Evolutionary conservation across 2,797 vertebrate species (phyloP).

Genomic region (Rhabdomys pumilio): DNA sequence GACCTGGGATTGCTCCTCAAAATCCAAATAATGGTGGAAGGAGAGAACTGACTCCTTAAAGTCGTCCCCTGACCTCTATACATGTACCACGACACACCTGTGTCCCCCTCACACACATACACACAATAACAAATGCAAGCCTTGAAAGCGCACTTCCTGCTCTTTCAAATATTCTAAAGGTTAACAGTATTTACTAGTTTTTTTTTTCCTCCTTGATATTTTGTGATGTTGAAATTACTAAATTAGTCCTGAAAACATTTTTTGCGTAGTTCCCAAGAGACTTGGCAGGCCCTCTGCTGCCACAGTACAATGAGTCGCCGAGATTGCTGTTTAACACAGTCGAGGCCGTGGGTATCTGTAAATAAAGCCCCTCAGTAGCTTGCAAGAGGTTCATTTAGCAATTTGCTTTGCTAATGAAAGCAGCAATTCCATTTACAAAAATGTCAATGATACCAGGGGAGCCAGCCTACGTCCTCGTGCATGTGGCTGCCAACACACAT

Average conservation of each 20-base stretch:
- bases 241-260: constrained; percentile 57
- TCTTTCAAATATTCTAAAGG: constrained; percentile 16
- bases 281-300: constrained; percentile 59
- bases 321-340: background rate
- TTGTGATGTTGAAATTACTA: constrained; percentile 62
- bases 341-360: constrained; percentile 29
- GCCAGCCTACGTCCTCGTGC: background rate
- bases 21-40: no score
- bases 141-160: background rate
- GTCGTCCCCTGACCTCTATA: background rate
- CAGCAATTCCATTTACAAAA: constrained; percentile 31
- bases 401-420: constrained; percentile 55
- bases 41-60: background rate
- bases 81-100: rapidly evolving
- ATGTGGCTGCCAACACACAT: background rate
- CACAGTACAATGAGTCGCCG: constrained; percentile 14
- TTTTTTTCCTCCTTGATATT: background rate
- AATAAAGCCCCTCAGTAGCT: constrained; percentile 48
- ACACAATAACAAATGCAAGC: background rate
- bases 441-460: background rate
- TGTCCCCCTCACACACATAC: no score
- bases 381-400: constrained; percentile 19
- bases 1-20: no score
- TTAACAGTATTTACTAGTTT: constrained; percentile 16
- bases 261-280: constrained; percentile 24